Evolutionary conservation across 2,113 vertebrate genomes (phyloP), one percentile per base, ranked within the genome.

Genomic region (Lasiurus borealis): DNA sequence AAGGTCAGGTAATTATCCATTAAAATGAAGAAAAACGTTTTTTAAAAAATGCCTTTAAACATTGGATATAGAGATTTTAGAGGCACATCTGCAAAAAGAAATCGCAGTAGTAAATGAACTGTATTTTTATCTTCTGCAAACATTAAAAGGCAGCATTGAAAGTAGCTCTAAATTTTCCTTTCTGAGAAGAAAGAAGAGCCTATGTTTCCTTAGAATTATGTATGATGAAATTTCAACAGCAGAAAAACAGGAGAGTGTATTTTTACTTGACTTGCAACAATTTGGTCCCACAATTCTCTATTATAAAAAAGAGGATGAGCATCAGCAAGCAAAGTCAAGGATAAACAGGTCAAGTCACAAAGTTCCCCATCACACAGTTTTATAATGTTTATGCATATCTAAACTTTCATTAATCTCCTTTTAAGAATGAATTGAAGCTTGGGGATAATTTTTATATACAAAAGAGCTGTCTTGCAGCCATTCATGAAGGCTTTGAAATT

Each of bases 41-140:
- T 59, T 73, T 8, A 48, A 62, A 62, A 87, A 83, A 40, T 59
- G 72, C 71, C 52, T 83, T 93, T 88, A 96, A 90, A 90, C 48
- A 83, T 54, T 78, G 75, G n/a, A 16, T 59, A 27, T 64, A 76
- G 34, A 82, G 36, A 91, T 66, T 86, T 36, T 66, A 6, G 34
- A 95, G n/a, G 68, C n/a, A 68, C 6, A 21, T 11, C 46, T 87
- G 9, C 85, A 40, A 85, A 90, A 92, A 85, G 52, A 75, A 92
- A 83, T 21, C 59, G 2, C 54, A 72, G 40, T 62, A 85, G 11
- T 82, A 71, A 84, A 16, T 78, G 77, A 77, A 68, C 8, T 92
- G 13, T 34, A 80, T 48, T 92, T 86, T 90, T 11, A 81, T 76
- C 50, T 96, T 96, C 90, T 85, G 66, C 59, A 92, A 94, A 91